Evolutionary conservation across 2,888 invertebrate genomes (phyloP).

Genomic region (Nephrotoma appendiculata): DNA sequence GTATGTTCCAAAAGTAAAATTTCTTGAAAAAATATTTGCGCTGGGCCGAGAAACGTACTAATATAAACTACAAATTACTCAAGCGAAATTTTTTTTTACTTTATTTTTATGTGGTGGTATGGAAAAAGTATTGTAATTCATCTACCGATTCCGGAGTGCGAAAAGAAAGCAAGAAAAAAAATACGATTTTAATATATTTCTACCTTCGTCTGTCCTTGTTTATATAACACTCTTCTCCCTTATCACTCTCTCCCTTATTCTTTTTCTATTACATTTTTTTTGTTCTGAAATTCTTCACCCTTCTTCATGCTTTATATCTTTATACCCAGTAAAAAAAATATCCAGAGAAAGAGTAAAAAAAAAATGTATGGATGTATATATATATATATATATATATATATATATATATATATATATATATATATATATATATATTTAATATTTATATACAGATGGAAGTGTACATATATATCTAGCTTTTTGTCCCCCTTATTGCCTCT

Average conservation of each 20-base stretch:
- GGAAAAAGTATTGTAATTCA: constrained; percentile 4
- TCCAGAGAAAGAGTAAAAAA: constrained; percentile 1
- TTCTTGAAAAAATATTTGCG: not conserved
- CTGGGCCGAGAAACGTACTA: not conserved
- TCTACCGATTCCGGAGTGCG: constrained; percentile 5
- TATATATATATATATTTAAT: not conserved
- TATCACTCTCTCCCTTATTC: not conserved
- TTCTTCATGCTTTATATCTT: constrained; percentile 3
- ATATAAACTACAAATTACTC: constrained; percentile 2
- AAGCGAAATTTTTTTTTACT: not conserved
- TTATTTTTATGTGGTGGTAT: not conserved
- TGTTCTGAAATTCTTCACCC: not conserved
- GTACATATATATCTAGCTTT: not conserved
- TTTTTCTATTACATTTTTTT: not conserved
- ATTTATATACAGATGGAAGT: not conserved
- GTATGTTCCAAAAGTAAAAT: not conserved
- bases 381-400: not conserved
- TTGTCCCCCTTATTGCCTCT: constrained; percentile 6
- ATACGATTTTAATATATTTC: constrained; percentile 1
- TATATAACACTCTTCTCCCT: not conserved
- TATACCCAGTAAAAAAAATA: not conserved
- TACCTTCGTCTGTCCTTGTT: constrained; percentile 4
- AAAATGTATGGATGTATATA: not conserved
- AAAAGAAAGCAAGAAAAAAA: constrained; percentile 3
- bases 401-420: not conserved